phyloP scores from a whole-genome alignment of 2,113 vertebrate genomes.

The Mesoclemmys tuberculata region DNA sequence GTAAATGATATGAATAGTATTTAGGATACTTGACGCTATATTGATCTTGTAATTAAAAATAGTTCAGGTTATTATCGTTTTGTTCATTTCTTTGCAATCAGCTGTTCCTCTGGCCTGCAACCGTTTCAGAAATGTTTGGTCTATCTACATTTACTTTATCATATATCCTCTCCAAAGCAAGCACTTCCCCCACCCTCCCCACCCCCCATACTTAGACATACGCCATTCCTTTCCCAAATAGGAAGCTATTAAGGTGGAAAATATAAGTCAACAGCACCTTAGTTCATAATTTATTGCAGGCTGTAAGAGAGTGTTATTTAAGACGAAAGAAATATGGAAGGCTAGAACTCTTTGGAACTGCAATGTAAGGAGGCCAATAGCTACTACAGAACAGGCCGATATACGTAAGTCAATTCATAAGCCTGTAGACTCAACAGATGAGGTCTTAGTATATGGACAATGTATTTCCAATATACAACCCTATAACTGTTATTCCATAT shows the following conservation, averaged over 20 bases:
- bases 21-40: background rate
- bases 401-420: background rate
- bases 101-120: background rate
- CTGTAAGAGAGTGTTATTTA: background rate
- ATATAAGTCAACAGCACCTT: slow-evolving; percentile 44
- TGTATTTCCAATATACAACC: background rate
- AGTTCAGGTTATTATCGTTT: background rate
- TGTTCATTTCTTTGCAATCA: background rate
- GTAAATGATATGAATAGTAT: background rate
- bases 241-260: slow-evolving; percentile 42
- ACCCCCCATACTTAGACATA: background rate
- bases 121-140: background rate
- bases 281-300: slow-evolving; percentile 53
- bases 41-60: background rate
- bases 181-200: background rate
- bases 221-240: background rate
- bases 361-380: background rate
- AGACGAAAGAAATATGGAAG: background rate
- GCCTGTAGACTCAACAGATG: background rate
- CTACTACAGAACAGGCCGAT: background rate
- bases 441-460: background rate
- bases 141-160: background rate
- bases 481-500: background rate
- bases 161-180: background rate
- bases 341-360: background rate